Percentiles rank a stretch among this genome's conserved stretches.
phyloP scores from a whole-genome alignment of 2,888 invertebrate genomes.

The Parnassius mnemosyne region DNA sequence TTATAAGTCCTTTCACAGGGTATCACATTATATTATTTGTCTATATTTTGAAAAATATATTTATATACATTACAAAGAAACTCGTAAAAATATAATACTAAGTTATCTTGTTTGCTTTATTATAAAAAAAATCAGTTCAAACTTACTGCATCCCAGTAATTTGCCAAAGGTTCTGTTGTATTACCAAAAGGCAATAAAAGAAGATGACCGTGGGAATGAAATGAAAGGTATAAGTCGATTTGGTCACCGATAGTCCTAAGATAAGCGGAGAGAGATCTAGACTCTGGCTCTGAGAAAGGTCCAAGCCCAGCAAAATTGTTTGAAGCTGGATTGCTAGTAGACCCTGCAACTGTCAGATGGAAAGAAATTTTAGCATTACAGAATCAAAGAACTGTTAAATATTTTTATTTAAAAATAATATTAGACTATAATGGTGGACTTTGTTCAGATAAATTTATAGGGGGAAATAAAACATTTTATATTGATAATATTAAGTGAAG shows the following conservation, averaged over 20 bases:
- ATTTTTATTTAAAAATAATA: too few species aligned
- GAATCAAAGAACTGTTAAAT: too few species aligned
- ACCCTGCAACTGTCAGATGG: slow-evolving; percentile 64
- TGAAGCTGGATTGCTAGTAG: slow-evolving; percentile 78
- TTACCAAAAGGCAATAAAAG: slow-evolving; percentile 86
- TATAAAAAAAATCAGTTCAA: neutral
- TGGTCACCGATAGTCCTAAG: slow-evolving; percentile 68
- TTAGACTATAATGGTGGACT: too few species aligned
- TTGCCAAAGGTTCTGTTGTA: slow-evolving; percentile 76
- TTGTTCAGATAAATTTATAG: too few species aligned
- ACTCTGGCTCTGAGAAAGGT: slow-evolving; percentile 87
- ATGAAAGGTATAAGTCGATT: slow-evolving; percentile 83
- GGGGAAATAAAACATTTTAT: neutral
- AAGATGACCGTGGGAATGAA: slow-evolving; percentile 88
- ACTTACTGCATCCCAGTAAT: slow-evolving; percentile 81
- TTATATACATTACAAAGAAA: too few species aligned
- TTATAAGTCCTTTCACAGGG: too few species aligned
- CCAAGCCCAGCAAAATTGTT: slow-evolving; percentile 84
- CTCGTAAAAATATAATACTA: too few species aligned
- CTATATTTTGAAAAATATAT: too few species aligned
- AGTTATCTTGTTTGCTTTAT: too few species aligned
- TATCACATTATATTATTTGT: too few species aligned
- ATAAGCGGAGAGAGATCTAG: slow-evolving; percentile 75
- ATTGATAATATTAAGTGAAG: too few species aligned
- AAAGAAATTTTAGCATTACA: neutral